phyloP scores from a whole-genome alignment of 2,113 vertebrate species.

The Menidia beryllina region DNA sequence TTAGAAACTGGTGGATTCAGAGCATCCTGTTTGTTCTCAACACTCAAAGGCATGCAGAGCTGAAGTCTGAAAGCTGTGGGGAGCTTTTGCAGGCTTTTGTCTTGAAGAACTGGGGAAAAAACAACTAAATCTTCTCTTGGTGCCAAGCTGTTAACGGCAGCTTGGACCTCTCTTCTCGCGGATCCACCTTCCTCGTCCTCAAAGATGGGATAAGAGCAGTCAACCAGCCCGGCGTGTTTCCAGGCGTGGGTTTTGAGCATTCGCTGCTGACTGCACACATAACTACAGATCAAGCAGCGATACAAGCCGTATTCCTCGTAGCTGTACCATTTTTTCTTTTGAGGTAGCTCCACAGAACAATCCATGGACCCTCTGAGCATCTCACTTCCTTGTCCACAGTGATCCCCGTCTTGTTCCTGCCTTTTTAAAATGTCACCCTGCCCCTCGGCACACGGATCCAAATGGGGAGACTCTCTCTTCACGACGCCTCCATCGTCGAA shows the following conservation, averaged over 20 bases:
- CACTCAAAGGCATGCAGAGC: slow-evolving; percentile 82
- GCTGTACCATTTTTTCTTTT: slow-evolving; percentile 91
- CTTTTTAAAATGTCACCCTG: slow-evolving; percentile 16
- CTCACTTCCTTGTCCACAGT: neutral
- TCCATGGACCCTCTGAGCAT: slow-evolving; percentile 43
- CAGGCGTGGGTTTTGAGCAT: slow-evolving; percentile 98
- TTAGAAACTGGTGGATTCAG: slow-evolving; percentile 47
- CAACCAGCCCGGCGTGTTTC: slow-evolving; percentile 96
- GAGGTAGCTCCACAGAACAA: slow-evolving; percentile 44
- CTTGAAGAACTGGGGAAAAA: slow-evolving; percentile 77
- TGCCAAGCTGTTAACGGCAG: neutral
- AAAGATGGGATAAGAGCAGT: slow-evolving; percentile 97
- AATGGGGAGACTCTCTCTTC: slow-evolving; percentile 20
- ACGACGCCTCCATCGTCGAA: slow-evolving; percentile 70
- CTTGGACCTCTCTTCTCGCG: slow-evolving; percentile 63
- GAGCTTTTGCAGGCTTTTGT: slow-evolving; percentile 69
- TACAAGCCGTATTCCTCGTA: slow-evolving; percentile 94
- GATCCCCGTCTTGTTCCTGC: neutral
- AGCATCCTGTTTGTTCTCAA: slow-evolving; percentile 45
- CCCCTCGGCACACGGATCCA: slow-evolving; percentile 29
- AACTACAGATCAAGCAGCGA: slow-evolving; percentile 95
- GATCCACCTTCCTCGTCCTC: slow-evolving; percentile 87
- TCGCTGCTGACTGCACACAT: slow-evolving; percentile 96
- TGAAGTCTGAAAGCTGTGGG: slow-evolving; percentile 84
- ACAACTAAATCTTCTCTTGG: slow-evolving; percentile 86